These are phyloP conservation scores for Sphyrna mokarran DNA, from an alignment of 2,113 vertebrate species.

Conservation along the genomic window DNA sequence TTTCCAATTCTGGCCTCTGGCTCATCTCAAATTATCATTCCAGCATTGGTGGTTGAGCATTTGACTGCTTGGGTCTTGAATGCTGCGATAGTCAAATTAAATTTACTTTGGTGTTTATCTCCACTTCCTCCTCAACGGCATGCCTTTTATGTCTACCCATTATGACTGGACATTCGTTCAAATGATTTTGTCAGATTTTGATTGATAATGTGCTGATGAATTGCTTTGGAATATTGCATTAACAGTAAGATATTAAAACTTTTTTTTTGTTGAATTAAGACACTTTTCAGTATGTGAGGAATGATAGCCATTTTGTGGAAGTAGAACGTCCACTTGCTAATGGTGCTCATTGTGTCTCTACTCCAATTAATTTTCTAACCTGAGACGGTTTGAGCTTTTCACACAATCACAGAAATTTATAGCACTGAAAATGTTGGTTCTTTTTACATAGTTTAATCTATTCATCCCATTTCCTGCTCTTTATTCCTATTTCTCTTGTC, in stretches of 20 bases:
- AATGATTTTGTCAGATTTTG: background rate
- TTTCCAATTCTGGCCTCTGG: background rate
- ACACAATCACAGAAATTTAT: background rate
- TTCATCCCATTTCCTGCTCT: background rate
- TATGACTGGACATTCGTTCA: background rate
- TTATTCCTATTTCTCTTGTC: background rate
- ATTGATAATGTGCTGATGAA: background rate
- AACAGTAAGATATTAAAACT: background rate
- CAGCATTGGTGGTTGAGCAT: background rate
- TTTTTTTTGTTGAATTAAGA: background rate
- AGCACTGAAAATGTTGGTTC: background rate
- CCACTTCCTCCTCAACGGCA: background rate
- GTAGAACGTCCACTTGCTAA: background rate
- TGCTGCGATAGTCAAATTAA: background rate
- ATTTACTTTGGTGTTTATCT: background rate
- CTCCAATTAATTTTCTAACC: background rate
- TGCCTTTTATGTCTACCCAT: background rate
- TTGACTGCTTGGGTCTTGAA: background rate
- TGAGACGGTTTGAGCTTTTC: background rate
- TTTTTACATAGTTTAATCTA: background rate
- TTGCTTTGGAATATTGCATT: background rate
- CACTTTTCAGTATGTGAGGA: background rate
- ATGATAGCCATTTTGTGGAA: background rate
- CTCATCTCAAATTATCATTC: background rate
- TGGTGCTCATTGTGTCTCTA: background rate